Base-by-base conservation (phyloP, 2,888 invertebrate species). In the Pardosa pseudoannulata region DNA sequence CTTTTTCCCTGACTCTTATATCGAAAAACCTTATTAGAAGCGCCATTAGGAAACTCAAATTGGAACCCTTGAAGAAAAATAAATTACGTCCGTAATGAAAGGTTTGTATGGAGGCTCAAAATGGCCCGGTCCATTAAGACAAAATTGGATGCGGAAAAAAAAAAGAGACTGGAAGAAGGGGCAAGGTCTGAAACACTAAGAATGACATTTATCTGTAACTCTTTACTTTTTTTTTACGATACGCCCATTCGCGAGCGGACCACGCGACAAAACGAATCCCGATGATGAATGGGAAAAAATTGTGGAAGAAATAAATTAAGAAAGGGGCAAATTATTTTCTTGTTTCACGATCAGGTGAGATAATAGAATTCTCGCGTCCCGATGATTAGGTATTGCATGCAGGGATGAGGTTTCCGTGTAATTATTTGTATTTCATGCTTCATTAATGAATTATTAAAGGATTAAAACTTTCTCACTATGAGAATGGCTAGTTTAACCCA, bases 241-340 rank as follows among this genome's bases (percentile, higher is more conserved):
- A 19, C 56, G 56, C 56, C 56, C 56, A 56, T 56, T 56, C 56
- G 56, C 56, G 56, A 56, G 56, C 23, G 23, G 1, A 56, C 56
- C 56, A 56, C 56, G 56, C 56, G 56, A 56, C 56, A 56, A 7
- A 3, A 6, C 23, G 11, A 56, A 5, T 2, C 16, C 7, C 7
- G n/a, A 56, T 56, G 56, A 56, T 56, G 23, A 16, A 56, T 56
- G 23, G 23, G 0, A 6, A 56, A 56, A 56, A 56, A 46, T 11
- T 46, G 2, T 2, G 46, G 16, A 46, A 46, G 2, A 46, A 16
- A n/a, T n/a, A n/a, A 46, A 46, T 13, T 7, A 16, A 2, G 16
- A 46, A 46, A 46, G 16, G 13, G 2, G 46, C 16, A 46, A 46
- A 46, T 46, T 46, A 46, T 46, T 46, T 46, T 16, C 46, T 46